Evolutionary conservation across 92 coral and sea anemone species (phyloP).

Genomic region (Palythoa grandis): DNA sequence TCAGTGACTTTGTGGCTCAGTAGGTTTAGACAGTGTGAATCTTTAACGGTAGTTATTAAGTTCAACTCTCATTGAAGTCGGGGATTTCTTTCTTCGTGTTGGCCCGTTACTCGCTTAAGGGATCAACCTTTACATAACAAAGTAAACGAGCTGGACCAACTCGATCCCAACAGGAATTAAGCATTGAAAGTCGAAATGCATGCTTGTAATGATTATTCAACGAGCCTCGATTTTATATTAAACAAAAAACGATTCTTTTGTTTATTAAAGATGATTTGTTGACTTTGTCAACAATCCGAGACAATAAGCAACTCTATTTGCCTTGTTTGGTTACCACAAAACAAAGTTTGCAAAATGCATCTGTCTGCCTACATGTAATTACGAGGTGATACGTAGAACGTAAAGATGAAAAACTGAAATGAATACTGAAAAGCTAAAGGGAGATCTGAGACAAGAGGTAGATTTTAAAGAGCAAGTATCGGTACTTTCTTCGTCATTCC

Average conservation of each 20-base stretch:
- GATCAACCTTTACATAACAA: too few species aligned
- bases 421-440: not conserved
- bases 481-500: conserved; percentile 8
- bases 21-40: too few species aligned
- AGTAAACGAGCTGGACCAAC: too few species aligned
- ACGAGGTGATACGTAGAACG: not conserved
- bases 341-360: conserved; percentile 3
- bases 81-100: too few species aligned
- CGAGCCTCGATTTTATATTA: not conserved
- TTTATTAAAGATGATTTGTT: conserved; percentile 27
- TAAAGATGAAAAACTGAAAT: too few species aligned
- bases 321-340: conserved; percentile 17
- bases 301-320: conserved; percentile 22
- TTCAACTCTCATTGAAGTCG: too few species aligned
- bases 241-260: conserved; percentile 22
- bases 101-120: too few species aligned
- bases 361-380: not conserved
- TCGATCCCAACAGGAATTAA: not conserved
- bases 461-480: not conserved
- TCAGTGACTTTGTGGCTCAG: too few species aligned
- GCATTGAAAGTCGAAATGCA: not conserved
- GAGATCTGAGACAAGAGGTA: not conserved
- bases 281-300: conserved; percentile 24
- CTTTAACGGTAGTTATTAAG: too few species aligned
- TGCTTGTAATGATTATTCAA: conserved; percentile 15